phyloP scores from a whole-genome alignment of 2,888 invertebrate genomes.

The Calliopum simillimum region DNA sequence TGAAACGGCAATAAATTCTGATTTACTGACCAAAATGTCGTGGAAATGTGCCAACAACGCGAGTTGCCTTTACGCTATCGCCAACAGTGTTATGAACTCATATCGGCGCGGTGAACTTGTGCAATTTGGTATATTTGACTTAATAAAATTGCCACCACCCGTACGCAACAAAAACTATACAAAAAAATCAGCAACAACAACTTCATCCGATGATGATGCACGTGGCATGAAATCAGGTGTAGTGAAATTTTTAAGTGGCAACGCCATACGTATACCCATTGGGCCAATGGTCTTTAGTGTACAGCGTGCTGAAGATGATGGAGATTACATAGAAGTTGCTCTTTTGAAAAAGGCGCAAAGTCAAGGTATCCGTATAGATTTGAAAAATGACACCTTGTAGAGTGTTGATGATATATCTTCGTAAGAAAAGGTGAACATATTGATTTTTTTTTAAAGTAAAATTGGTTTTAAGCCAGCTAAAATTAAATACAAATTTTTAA shows the following conservation, averaged over 20 bases:
- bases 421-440: too few relatives aligned
- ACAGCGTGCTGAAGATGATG: conserved; percentile 64
- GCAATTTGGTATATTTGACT: conserved; percentile 70
- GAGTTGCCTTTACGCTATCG: conserved; percentile 71
- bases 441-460: too few relatives aligned
- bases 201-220: neutral
- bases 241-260: conserved; percentile 62
- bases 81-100: conserved; percentile 69
- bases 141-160: conserved; percentile 68
- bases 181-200: conserved; percentile 47
- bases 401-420: neutral
- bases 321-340: conserved; percentile 65
- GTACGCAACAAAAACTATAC: conserved; percentile 45
- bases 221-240: conserved; percentile 58
- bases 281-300: conserved; percentile 66
- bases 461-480: too few relatives aligned
- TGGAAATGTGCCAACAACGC: conserved; percentile 73
- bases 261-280: conserved; percentile 64
- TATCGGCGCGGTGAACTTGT: conserved; percentile 70
- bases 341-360: conserved; percentile 59
- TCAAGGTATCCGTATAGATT: conserved; percentile 57
- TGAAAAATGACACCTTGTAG: neutral
- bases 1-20: conserved; percentile 51
- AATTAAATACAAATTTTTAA: too few relatives aligned
- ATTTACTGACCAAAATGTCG: conserved; percentile 60